A percentile compares a stretch with the other conserved stretches of the same genome.
phyloP scores from a whole-genome alignment of 2,888 invertebrate genomes.

The Tipula confusa region DNA sequence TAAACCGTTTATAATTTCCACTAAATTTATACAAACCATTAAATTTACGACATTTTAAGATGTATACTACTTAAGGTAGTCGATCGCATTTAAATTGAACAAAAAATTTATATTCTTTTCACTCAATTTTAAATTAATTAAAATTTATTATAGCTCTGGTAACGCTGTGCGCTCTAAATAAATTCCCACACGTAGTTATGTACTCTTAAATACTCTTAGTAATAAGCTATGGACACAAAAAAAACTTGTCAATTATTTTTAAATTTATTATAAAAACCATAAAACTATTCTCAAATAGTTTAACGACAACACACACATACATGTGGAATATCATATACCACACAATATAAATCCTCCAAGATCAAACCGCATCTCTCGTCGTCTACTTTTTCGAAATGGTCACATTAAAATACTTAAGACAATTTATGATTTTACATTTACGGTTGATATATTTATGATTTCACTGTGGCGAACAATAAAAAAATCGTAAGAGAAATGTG shows the following conservation, averaged over 20 bases:
- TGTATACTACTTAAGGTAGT: neutral
- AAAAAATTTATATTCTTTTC: neutral
- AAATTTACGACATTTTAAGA: neutral
- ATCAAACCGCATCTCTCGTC: neutral
- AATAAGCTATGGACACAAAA: neutral
- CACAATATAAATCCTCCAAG: neutral
- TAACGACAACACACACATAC: neutral
- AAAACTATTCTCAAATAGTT: conserved; percentile 12
- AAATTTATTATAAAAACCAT: neutral
- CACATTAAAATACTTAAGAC: conserved; percentile 13
- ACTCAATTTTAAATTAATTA: neutral
- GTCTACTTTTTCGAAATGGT: neutral
- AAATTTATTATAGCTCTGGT: neutral
- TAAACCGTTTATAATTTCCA: neutral
- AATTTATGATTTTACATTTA: conserved; percentile 20
- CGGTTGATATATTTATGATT: conserved; percentile 20
- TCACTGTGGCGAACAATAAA: conserved; percentile 3
- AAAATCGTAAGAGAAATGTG: too few species aligned
- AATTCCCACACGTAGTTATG: neutral
- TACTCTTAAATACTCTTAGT: neutral
- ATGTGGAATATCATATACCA: neutral
- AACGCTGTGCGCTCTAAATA: neutral
- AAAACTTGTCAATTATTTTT: conserved; percentile 9
- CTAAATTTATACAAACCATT: neutral
- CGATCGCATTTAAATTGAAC: neutral